phyloP scores from a whole-genome alignment of 2,113 vertebrate genomes.

The Artemisiospiza belli region DNA sequence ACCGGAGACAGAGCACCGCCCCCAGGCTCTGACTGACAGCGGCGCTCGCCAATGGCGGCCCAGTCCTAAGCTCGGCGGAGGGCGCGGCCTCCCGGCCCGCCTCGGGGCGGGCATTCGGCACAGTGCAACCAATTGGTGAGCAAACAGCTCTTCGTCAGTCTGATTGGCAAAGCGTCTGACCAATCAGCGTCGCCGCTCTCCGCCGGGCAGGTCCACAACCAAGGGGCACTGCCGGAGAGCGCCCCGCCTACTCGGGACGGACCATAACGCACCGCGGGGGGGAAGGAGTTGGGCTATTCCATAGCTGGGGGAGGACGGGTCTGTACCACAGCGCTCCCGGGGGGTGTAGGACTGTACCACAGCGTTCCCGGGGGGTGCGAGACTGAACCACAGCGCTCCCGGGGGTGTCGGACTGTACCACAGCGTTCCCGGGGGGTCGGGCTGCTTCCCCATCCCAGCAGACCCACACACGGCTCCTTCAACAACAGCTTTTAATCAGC shows the following conservation, averaged over 20 bases:
- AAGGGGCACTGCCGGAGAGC: background rate
- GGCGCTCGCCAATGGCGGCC: no score
- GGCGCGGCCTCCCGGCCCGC: no score
- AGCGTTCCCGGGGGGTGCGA: no score
- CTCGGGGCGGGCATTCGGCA: no score
- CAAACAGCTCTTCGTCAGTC: fast-evolving
- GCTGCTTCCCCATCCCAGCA: background rate
- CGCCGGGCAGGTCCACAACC: fast-evolving
- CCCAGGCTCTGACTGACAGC: no score
- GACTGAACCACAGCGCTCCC: no score
- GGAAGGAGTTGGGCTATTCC: background rate
- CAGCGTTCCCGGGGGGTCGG: no score
- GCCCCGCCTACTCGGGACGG: background rate
- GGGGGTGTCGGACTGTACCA: no score
- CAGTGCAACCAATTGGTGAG: background rate
- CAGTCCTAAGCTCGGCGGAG: no score
- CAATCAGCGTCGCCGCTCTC: fast-evolving
- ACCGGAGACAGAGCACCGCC: no score
- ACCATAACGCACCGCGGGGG: fast-evolving
- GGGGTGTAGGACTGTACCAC: background rate
- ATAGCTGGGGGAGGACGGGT: background rate
- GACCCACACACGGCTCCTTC: background rate
- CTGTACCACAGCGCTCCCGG: background rate
- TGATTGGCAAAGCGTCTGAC: fast-evolving
- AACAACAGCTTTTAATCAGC: background rate